Conservation (phyloP, 2,797 vertebrate genomes). For the Anolis apletophallus region DNA sequence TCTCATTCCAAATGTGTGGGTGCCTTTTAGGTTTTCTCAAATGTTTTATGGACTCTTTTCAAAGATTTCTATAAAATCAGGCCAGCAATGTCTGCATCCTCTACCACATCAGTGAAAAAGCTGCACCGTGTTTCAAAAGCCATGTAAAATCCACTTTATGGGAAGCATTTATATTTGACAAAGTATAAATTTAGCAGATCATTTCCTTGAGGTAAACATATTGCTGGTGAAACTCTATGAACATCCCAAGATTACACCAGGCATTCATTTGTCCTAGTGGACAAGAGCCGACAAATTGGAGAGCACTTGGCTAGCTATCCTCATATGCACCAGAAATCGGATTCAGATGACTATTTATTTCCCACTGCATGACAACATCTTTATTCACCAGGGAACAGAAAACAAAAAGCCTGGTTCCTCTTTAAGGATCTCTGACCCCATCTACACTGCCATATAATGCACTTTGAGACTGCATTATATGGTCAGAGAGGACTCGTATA, state of each 20-base stretch:
- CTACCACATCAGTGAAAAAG: constrained; percentile 74
- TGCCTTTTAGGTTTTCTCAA: constrained; percentile 79
- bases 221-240: constrained; percentile 7
- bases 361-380: neutral
- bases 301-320: constrained; percentile 27
- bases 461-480: too few species aligned
- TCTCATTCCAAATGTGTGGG: constrained; percentile 83
- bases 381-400: neutral
- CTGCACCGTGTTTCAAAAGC: constrained; percentile 67
- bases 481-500: too few species aligned
- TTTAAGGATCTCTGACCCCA: neutral
- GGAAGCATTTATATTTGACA: constrained; percentile 69
- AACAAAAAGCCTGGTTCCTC: neutral
- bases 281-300: neutral
- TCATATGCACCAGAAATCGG: neutral
- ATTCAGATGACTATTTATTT: constrained; percentile 9
- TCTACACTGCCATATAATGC: too few species aligned
- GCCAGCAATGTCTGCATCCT: constrained; percentile 70
- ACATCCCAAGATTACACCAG: neutral
- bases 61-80: constrained; percentile 73
- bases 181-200: constrained; percentile 73
- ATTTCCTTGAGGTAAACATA: constrained; percentile 28
- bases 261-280: constrained; percentile 38
- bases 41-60: constrained; percentile 79
- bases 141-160: constrained; percentile 62